These are phyloP conservation scores for Loriculus beryllinus DNA, from an alignment of 2,797 vertebrate species.

Conservation along the genomic window DNA sequence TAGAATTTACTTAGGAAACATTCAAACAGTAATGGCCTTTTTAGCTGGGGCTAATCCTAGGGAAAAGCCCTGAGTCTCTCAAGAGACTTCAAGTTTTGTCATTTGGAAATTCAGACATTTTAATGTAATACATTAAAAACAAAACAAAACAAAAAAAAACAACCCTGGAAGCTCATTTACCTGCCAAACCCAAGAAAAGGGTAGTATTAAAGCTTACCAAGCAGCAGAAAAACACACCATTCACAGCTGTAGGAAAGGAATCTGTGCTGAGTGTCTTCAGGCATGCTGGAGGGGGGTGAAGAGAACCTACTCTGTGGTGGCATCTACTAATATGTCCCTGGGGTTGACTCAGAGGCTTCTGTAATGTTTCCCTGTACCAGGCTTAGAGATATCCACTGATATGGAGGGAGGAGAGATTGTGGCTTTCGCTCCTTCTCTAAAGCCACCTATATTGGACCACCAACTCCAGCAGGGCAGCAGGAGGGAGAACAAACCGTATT, in stretches of 20 bases:
- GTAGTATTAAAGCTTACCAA: neutral
- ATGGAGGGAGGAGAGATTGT: accelerated
- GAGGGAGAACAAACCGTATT: neutral
- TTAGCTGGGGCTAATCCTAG: neutral
- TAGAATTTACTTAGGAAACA: neutral
- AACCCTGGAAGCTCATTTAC: neutral
- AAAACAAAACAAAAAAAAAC: neutral
- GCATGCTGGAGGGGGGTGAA: neutral
- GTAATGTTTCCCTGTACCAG: neutral
- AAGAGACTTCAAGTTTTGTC: neutral
- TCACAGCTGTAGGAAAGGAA: neutral
- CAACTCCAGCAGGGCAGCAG: neutral
- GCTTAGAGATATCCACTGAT: neutral
- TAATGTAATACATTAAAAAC: neutral
- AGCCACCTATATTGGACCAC: neutral
- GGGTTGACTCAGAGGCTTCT: neutral
- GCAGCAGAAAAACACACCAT: neutral
- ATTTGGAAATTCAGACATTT: neutral
- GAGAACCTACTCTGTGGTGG: neutral
- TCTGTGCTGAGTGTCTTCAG: neutral
- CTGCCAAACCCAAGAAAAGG: neutral
- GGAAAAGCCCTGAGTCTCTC: neutral
- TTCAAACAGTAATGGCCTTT: neutral
- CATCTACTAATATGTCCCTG: neutral
- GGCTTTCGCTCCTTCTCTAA: neutral